phyloP scores from a whole-genome alignment of 37 sponge, comb jelly and placozoan genomes.

The Axinella damicornis region DNA sequence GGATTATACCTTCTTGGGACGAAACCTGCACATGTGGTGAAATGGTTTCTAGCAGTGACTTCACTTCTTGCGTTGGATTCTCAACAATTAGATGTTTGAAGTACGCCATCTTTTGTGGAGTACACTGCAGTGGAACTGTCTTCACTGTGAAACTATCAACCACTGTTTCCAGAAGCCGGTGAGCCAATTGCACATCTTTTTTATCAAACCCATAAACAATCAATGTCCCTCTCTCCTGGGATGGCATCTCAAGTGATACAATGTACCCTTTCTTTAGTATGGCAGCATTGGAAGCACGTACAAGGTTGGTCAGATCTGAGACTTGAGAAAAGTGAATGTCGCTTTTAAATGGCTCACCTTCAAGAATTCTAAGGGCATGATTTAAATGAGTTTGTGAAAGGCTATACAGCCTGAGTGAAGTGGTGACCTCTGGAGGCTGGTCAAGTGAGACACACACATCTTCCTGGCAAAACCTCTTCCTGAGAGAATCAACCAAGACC shows the following conservation, averaged over 20 bases:
- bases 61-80: not conserved
- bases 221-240: not conserved
- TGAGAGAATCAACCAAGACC: not conserved
- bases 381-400: not conserved
- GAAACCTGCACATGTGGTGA: not conserved
- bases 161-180: not conserved
- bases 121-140: not conserved
- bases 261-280: not conserved
- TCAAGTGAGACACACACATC: not conserved
- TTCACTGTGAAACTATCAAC: not conserved
- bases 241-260: not conserved
- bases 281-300: too few species aligned
- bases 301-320: too few species aligned
- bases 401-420: not conserved
- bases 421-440: too few species aligned
- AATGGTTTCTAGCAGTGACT: not conserved
- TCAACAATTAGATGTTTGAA: not conserved
- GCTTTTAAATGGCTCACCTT: too few species aligned
- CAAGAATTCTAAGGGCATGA: slow-evolving; percentile 4
- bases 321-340: too few species aligned
- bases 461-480: not conserved
- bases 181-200: not conserved
- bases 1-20: too few species aligned
- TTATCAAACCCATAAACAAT: not conserved
- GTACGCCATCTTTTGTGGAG: not conserved